Conservation (phyloP, 2,113 vertebrate genomes). For the Neofelis nebulosa region DNA sequence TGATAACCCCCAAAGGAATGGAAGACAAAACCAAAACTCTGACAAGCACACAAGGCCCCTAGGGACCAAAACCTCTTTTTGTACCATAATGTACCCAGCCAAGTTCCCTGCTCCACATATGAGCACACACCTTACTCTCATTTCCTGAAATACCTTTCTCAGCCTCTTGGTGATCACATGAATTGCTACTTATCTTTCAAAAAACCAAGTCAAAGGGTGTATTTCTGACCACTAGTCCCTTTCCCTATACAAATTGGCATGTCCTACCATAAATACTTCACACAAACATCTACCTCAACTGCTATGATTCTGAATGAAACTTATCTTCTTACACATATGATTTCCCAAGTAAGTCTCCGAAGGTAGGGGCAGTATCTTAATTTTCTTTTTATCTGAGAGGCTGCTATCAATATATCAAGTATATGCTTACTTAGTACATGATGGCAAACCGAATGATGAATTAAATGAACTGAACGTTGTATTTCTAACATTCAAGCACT, state of each 20-base stretch:
- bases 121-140: too few relatives aligned
- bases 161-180: not conserved
- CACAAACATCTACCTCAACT: not conserved
- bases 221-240: not conserved
- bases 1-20: not conserved
- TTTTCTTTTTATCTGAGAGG: not conserved
- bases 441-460: not conserved
- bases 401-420: not conserved
- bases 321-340: not conserved
- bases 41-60: not conserved
- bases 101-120: not conserved
- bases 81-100: not conserved
- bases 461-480: not conserved
- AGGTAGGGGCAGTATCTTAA: not conserved
- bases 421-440: not conserved
- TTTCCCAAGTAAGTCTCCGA: not conserved
- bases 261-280: not conserved
- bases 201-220: not conserved
- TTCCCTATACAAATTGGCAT: not conserved
- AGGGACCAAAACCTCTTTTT: not conserved
- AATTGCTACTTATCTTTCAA: not conserved
- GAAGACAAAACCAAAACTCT: not conserved
- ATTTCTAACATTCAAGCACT: not conserved
- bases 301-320: not conserved
- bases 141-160: not conserved